A percentile compares a stretch with the other conserved stretches of the same genome.
Evolutionary conservation across 2,888 invertebrate genomes (phyloP).

Genomic region (Stratiomys singularior): DNA sequence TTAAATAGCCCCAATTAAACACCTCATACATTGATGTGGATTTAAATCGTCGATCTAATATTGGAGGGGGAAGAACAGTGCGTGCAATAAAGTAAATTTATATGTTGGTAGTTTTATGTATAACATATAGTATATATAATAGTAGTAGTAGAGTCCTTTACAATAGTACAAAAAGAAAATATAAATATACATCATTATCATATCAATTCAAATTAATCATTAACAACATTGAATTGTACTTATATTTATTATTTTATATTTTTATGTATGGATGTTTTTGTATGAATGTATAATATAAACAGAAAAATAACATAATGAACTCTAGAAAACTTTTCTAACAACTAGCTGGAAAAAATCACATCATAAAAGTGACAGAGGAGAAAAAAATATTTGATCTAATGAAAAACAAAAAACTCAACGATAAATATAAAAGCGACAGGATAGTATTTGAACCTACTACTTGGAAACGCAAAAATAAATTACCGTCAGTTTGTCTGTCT

Average conservation of each 20-base stretch:
- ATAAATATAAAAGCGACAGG: background rate
- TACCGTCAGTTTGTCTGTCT: slow-evolving; percentile 75
- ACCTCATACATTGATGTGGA: slow-evolving; percentile 80
- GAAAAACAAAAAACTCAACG: slow-evolving; percentile 22
- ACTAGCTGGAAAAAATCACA: slow-evolving; percentile 40
- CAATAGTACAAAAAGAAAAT: background rate
- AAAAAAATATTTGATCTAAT: background rate
- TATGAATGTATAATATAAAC: background rate
- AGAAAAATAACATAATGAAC: slow-evolving; percentile 8
- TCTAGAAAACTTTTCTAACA: background rate
- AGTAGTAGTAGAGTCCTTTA: slow-evolving; percentile 20
- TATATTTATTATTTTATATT: background rate
- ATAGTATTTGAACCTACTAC: background rate
- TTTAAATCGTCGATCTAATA: slow-evolving; percentile 67
- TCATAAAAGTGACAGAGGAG: background rate
- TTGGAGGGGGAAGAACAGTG: slow-evolving; percentile 47
- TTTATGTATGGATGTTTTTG: slow-evolving; percentile 3
- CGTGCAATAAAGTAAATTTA: slow-evolving; percentile 54
- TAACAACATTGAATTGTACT: slow-evolving; percentile 31
- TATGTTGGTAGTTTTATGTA: slow-evolving; percentile 29
- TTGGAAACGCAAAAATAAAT: slow-evolving; percentile 47
- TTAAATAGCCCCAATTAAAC: slow-evolving; percentile 72
- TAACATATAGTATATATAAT: slow-evolving; percentile 25
- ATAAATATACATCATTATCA: background rate
- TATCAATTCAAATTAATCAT: background rate